Evolutionary conservation across 2,888 invertebrate species (phyloP).

Genomic region (Acanthopleura granulata): DNA sequence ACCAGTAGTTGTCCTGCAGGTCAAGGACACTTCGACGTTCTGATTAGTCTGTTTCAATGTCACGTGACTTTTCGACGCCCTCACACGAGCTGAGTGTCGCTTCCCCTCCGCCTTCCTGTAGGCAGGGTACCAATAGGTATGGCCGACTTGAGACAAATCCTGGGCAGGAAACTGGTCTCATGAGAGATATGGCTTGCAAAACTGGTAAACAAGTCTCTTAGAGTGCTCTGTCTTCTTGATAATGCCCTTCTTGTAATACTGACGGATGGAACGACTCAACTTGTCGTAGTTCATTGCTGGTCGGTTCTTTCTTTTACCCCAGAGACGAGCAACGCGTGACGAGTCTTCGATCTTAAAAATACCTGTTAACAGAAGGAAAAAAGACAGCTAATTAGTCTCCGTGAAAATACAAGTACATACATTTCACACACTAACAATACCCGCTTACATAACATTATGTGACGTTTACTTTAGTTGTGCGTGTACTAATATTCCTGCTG

Average conservation of each 20-base stretch:
- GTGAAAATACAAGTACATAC: no score
- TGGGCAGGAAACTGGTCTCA: conserved; percentile 70
- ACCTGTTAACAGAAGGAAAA: conserved; percentile 51
- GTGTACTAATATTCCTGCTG: no score
- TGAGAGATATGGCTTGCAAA: conserved; percentile 93
- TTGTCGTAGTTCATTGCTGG: conserved; percentile 99
- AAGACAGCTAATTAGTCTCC: no score
- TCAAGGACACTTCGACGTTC: no score
- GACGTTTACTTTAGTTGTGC: no score
- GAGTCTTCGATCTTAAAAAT: conserved; percentile 99
- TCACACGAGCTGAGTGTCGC: no score
- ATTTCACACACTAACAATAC: no score
- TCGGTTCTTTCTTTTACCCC: conserved; percentile 98
- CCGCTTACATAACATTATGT: no score
- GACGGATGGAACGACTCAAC: conserved; percentile 94
- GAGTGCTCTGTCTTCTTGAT: conserved; percentile 96
- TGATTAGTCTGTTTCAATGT: no score
- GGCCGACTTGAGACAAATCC: neutral
- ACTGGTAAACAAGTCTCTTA: conserved; percentile 98
- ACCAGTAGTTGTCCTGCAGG: no score
- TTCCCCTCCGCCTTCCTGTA: no score
- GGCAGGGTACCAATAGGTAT: neutral
- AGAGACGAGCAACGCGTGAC: conserved; percentile 94
- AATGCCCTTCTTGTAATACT: conserved; percentile 97
- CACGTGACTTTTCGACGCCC: no score